phyloP scores from a whole-genome alignment of 2,113 vertebrate genomes.

The Taxidea taxus region DNA sequence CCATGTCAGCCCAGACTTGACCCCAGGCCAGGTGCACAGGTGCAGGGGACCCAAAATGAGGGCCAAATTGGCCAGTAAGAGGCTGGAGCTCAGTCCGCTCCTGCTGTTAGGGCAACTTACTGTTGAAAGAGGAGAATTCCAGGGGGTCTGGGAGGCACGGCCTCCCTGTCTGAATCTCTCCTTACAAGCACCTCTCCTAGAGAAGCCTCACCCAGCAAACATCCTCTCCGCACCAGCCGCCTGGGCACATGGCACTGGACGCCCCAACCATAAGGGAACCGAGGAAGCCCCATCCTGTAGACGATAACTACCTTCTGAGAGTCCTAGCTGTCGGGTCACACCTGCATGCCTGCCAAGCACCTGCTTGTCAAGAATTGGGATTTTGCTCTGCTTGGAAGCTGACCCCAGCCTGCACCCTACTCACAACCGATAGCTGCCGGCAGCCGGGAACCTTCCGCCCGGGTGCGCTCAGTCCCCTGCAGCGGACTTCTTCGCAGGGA shows the following conservation, averaged over 20 bases:
- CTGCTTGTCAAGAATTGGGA: background rate
- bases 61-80: background rate
- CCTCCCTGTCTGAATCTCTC: background rate
- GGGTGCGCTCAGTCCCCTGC: background rate
- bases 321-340: background rate
- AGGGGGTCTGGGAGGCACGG: background rate
- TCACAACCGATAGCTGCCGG: background rate
- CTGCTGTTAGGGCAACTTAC: background rate
- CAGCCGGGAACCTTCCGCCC: background rate
- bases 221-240: background rate
- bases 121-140: background rate
- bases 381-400: background rate
- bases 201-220: background rate
- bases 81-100: background rate
- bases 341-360: rapidly evolving
- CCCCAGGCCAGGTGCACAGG: background rate
- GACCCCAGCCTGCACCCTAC: background rate
- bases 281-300: background rate
- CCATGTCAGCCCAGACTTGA: background rate
- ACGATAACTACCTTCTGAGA: background rate
- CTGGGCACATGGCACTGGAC: background rate
- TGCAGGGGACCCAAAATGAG: background rate
- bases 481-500: background rate
- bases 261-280: background rate
- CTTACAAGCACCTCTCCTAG: background rate